Evolutionary conservation across 1,140 invertebrate species (phyloP).

Genomic region (Eurosta solidaginis): DNA sequence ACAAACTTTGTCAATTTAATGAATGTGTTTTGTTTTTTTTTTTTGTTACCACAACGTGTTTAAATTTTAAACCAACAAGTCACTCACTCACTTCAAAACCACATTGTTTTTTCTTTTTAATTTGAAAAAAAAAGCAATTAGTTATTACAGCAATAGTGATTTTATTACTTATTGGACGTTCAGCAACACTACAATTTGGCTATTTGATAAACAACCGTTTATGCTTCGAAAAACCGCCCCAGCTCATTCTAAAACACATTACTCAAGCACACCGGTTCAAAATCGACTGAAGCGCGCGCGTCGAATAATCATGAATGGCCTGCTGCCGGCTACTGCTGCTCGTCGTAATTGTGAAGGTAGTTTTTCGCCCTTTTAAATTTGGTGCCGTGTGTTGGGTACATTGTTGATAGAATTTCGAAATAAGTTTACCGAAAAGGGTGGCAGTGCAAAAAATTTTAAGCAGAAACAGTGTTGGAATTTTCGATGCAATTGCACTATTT

Average conservation of each 20-base stretch:
- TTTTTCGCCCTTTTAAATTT: not conserved
- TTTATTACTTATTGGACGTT: not conserved
- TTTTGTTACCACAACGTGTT: no score
- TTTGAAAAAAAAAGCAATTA: no score
- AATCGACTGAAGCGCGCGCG: slow-evolving; percentile 17
- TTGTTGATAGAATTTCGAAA: not conserved
- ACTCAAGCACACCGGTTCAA: not conserved
- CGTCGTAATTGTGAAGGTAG: not conserved
- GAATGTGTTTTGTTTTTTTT: no score
- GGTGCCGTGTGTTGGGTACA: not conserved
- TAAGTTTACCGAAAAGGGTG: not conserved
- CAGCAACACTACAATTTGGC: not conserved
- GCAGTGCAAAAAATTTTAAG: not conserved
- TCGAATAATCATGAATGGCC: slow-evolving; percentile 15
- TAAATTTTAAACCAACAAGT: no score
- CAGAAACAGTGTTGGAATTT: no score
- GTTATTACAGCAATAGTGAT: no score
- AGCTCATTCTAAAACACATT: not conserved
- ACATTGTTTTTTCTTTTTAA: no score
- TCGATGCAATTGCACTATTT: no score
- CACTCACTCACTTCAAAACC: no score
- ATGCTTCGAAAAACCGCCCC: no score
- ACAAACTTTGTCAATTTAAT: no score
- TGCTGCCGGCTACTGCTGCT: not conserved
- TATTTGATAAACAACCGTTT: not conserved